Conservation (phyloP, 2,888 invertebrate genomes). For the Apotomis turbidana region DNA sequence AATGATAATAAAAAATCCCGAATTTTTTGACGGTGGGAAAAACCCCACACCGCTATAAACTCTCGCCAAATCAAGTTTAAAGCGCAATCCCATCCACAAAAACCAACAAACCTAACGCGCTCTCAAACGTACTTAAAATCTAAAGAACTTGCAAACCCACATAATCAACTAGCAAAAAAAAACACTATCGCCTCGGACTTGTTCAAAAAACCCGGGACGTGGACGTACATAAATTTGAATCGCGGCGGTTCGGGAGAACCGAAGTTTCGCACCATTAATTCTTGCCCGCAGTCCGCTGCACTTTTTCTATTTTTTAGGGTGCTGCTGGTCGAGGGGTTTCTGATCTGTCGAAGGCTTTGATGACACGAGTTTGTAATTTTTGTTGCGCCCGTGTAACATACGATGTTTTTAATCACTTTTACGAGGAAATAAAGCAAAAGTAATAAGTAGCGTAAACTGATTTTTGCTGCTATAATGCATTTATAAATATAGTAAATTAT, state of each 20-base stretch:
- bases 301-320: constrained; percentile 59
- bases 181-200: constrained; percentile 37
- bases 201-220: constrained; percentile 49
- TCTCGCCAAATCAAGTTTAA: background rate
- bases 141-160: constrained; percentile 19
- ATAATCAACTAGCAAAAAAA: constrained; percentile 34
- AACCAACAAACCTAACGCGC: background rate
- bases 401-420: too few relatives aligned
- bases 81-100: background rate
- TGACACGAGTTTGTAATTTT: too few relatives aligned
- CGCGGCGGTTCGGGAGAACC: constrained; percentile 55
- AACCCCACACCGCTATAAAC: background rate
- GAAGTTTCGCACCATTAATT: constrained; percentile 80
- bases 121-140: constrained; percentile 19
- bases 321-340: constrained; percentile 6
- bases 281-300: constrained; percentile 75
- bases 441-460: too few relatives aligned
- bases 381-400: too few relatives aligned
- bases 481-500: too few relatives aligned
- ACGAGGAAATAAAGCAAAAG: too few relatives aligned
- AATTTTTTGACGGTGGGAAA: too few relatives aligned
- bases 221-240: constrained; percentile 71
- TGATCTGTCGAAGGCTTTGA: background rate
- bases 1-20: too few relatives aligned
- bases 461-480: too few relatives aligned